A percentile compares a stretch with the other conserved stretches of the same genome.
These are phyloP conservation scores for Meiosimyza platycephala DNA, from an alignment of 2,888 invertebrate species.

Conservation along the genomic window DNA sequence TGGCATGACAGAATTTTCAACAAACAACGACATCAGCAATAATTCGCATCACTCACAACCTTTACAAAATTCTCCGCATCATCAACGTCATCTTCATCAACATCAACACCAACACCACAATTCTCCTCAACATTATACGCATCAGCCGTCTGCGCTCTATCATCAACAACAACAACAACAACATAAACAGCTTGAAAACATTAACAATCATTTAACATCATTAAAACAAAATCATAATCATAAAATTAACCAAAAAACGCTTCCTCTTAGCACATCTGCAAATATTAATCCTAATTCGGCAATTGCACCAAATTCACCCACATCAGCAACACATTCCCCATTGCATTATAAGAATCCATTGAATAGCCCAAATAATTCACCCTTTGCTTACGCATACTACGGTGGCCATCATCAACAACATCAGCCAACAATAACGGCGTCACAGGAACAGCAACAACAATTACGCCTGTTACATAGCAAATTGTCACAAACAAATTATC, in stretches of 20 bases:
- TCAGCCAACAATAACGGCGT: slow-evolving; percentile 37
- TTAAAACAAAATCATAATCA: slow-evolving; percentile 52
- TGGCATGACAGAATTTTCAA: slow-evolving; percentile 68
- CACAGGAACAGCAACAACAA: slow-evolving; percentile 50
- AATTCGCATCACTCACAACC: slow-evolving; percentile 65
- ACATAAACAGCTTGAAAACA: slow-evolving; percentile 46
- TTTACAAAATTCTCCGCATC: slow-evolving; percentile 62
- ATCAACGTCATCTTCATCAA: slow-evolving; percentile 50
- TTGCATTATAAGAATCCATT: slow-evolving; percentile 63
- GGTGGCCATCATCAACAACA: slow-evolving; percentile 39
- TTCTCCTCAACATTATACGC: slow-evolving; percentile 43
- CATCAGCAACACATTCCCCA: slow-evolving; percentile 57
- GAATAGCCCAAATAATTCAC: slow-evolving; percentile 64
- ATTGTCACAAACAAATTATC: slow-evolving; percentile 55
- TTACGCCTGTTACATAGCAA: slow-evolving; percentile 49
- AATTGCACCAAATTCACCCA: slow-evolving; percentile 46
- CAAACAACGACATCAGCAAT: slow-evolving; percentile 63
- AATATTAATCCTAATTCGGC: slow-evolving; percentile 48
- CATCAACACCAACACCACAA: slow-evolving; percentile 53
- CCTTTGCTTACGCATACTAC: slow-evolving; percentile 54
- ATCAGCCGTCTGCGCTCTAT: slow-evolving; percentile 51
- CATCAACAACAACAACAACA: slow-evolving; percentile 53
- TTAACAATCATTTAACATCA: slow-evolving; percentile 50
- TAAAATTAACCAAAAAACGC: slow-evolving; percentile 53
- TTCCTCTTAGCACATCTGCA: slow-evolving; percentile 48